Evolutionary conservation across 2,888 invertebrate genomes (phyloP).

Genomic region (Micropterix aruncella): DNA sequence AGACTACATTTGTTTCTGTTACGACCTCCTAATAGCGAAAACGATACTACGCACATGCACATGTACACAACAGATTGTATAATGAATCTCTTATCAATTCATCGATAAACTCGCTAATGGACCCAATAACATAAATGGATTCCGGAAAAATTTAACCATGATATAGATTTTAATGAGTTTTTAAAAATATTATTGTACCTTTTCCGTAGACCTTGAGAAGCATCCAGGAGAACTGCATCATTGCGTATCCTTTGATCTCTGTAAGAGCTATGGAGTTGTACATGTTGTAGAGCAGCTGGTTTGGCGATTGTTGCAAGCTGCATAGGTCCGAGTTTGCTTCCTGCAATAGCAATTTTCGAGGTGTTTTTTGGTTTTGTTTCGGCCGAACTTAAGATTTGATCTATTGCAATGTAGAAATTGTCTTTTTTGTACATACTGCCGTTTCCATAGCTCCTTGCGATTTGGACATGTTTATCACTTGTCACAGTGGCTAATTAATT

Average conservation of each 20-base stretch:
- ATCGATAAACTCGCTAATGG: not conserved
- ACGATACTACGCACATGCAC: not conserved
- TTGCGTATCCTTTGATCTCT: conserved; percentile 75
- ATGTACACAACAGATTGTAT: not conserved
- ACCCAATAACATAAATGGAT: not conserved
- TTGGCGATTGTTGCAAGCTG: conserved; percentile 60
- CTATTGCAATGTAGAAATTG: no score
- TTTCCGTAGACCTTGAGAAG: conserved; percentile 60
- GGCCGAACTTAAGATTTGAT: no score
- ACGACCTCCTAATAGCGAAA: no score
- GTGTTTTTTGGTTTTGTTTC: no score
- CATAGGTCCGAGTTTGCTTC: conserved; percentile 54
- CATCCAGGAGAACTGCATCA: conserved; percentile 87
- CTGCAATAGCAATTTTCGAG: no score
- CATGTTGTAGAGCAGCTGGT: conserved; percentile 68
- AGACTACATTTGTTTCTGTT: no score
- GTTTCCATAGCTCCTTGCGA: no score
- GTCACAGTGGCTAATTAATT: no score
- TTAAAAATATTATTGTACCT: conserved; percentile 42
- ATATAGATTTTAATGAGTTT: not conserved
- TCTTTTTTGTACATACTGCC: no score
- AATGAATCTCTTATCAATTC: not conserved
- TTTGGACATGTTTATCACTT: no score
- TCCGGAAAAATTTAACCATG: not conserved
- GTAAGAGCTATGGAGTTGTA: conserved; percentile 69